Evolutionary conservation across 2,888 invertebrate species (phyloP).

Genomic region (Agrochola lychnidis): DNA sequence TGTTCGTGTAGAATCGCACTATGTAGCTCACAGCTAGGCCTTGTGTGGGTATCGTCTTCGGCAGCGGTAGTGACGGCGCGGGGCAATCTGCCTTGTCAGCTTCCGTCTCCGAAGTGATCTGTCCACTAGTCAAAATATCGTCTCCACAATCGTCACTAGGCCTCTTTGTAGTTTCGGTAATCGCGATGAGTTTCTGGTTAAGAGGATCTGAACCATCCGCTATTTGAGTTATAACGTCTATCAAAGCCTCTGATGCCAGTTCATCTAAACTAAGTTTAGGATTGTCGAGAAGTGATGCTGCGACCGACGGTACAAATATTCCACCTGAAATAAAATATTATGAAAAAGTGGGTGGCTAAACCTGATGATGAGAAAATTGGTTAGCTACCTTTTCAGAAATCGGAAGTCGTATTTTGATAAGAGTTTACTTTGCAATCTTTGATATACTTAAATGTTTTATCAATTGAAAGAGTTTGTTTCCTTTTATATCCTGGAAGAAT

Average conservation of each 20-base stretch:
- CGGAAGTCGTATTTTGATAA: background rate
- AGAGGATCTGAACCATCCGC: slow-evolving; percentile 90
- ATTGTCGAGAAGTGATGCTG: slow-evolving; percentile 89
- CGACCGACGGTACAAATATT: slow-evolving; percentile 91
- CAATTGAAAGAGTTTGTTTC: slow-evolving; percentile 4
- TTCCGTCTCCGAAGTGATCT: slow-evolving; percentile 80
- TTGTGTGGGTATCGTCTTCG: slow-evolving; percentile 84
- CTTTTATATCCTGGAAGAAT: slow-evolving; percentile 13
- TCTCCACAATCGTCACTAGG: slow-evolving; percentile 86
- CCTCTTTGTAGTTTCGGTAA: slow-evolving; percentile 85
- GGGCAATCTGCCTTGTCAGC: slow-evolving; percentile 85
- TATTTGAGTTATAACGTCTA: slow-evolving; percentile 92
- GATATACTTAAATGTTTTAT: background rate
- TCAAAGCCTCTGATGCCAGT: slow-evolving; percentile 92
- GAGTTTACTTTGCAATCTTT: background rate
- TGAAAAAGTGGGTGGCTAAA: slow-evolving; percentile 5
- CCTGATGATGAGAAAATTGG: background rate
- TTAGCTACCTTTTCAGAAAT: background rate
- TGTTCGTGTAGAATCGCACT: slow-evolving; percentile 92
- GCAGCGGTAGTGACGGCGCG: slow-evolving; percentile 85
- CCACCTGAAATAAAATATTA: slow-evolving; percentile 79
- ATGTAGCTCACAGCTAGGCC: slow-evolving; percentile 87
- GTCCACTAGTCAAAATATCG: slow-evolving; percentile 80
- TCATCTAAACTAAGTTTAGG: slow-evolving; percentile 88
- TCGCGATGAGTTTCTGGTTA: slow-evolving; percentile 87